Base-by-base conservation (phyloP, 2,888 invertebrate species). In the Tetragnatha montana region DNA sequence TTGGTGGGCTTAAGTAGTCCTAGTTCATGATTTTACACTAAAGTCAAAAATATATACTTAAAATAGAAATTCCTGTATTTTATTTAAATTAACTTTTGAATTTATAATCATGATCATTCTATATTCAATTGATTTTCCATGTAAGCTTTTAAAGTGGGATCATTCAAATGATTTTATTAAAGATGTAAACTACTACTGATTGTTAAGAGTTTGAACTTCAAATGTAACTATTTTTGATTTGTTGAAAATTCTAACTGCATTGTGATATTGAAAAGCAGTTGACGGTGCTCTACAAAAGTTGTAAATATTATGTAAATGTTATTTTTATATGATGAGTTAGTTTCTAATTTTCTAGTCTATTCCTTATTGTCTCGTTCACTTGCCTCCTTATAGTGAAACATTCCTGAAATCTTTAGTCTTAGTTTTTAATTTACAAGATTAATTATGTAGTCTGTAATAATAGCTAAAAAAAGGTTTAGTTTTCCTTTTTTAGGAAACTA, bases 201-300 rank as follows among this genome's bases (percentile, higher is more conserved):
- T 35, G 35, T 35, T 35, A 35, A 35, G 35, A 35, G 35, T 35
- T 17, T 60, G 17, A 60, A 60, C 60, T 60, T 60, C 60, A 17
- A 17, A 50, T 76, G 7, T 50, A 78, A 78, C 10, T 19, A 60
- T 10, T 0, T 79, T 71, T 70, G 73, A 22, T 73, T 51, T 22
- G 82, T 50, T 50, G 35, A 17, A 21, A 82, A 21, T 50, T 17
- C 71, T 71, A 70, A 75, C 76, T 81, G 81, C 70, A n/a, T 70
- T 87, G 87, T 87, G 87, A 87, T 87, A 87, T 22, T 51, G 51
- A 69, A 69, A 71, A 69, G 74, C 74, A 87, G 87, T 68, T 47
- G 73, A 81, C 76, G 87, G 87, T 87, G 87, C 87, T 87, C 71
- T 73, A 50, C 49, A 22, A 75, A 68, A 70, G 51, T 76, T 81